Evolutionary conservation across 1,140 invertebrate species (phyloP), one percentile per base, ranked within the genome.

Genomic region (Drosophila sp.): DNA sequence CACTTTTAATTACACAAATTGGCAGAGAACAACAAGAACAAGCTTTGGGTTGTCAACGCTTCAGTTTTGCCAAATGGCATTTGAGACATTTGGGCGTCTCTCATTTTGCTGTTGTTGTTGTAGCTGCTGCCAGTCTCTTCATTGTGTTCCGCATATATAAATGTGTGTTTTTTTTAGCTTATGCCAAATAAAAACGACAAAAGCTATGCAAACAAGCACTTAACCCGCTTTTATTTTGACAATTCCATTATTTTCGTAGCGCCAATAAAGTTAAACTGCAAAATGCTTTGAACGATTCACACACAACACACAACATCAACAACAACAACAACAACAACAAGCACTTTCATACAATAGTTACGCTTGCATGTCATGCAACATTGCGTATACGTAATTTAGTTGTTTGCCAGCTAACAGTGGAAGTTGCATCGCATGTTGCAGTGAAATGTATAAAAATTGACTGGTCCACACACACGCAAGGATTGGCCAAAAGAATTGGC

Each of bases 201-300:
- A 74, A 84, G 57, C 65, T 80, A 84, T 84, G 81, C 81, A 84
- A 86, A 86, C 77, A 86, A 84, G 77, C 81, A 86, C 77, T 84
- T 84, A 84, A 86, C 81, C 77, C 77, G 64, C 71, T 76, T 84
- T 76, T 80, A 84, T 80, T 84, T 86, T 80, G 81, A 86, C 81
- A 84, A 80, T 84, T 77, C 77, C 77, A 86, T 80, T 84, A 80
- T 86, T 84, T 83, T 80, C 53, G 62, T 38, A 78, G 65, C 62
- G 73, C 59, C 80, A 80, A 83, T 83, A 84, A 83, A 83, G 29
- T 63, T 76, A 70, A 83, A 83, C 76, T 79, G 80, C 80, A 83
- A 84, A 83, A 70, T 73, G 64, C 65, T 76, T 80, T 46, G 65
- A 80, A 36, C 70, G 58, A 74, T 40, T 41, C 53, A 48, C 41